These are phyloP conservation scores for Malurus leucopterus DNA, from an alignment of 2,797 vertebrate genomes.

Conservation along the genomic window DNA sequence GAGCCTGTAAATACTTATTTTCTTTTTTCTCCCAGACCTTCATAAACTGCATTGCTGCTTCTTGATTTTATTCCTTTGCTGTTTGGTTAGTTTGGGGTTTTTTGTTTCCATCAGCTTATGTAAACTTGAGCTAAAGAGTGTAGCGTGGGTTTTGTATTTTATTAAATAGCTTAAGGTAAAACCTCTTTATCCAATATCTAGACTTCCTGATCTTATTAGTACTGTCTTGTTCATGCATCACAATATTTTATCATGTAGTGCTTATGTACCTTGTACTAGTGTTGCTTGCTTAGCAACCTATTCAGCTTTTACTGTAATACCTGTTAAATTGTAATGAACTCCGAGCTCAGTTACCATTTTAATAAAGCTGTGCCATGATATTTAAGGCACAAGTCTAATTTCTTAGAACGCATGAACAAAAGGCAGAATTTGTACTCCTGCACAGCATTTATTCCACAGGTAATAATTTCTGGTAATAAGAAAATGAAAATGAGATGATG, in stretches of 20 bases:
- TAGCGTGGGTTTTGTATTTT: background rate
- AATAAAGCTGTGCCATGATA: background rate
- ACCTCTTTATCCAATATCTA: background rate
- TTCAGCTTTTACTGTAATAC: background rate
- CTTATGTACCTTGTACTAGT: background rate
- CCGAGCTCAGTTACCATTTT: background rate
- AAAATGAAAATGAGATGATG: background rate
- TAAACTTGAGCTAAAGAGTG: background rate
- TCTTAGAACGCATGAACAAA: background rate
- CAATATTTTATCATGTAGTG: background rate
- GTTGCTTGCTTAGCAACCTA: background rate
- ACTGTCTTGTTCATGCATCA: background rate
- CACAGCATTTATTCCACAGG: background rate
- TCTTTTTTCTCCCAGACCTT: background rate
- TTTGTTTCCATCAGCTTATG: background rate
- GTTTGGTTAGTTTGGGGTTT: background rate
- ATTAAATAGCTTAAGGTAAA: background rate
- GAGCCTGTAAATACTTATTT: background rate
- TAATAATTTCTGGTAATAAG: background rate
- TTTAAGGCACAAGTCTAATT: background rate
- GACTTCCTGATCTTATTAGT: background rate
- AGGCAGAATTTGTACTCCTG: background rate
- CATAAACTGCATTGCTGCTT: background rate
- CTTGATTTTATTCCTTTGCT: background rate
- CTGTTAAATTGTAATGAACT: background rate